Conservation (phyloP, 2,113 vertebrate genomes). For the Abramis brama region DNA sequence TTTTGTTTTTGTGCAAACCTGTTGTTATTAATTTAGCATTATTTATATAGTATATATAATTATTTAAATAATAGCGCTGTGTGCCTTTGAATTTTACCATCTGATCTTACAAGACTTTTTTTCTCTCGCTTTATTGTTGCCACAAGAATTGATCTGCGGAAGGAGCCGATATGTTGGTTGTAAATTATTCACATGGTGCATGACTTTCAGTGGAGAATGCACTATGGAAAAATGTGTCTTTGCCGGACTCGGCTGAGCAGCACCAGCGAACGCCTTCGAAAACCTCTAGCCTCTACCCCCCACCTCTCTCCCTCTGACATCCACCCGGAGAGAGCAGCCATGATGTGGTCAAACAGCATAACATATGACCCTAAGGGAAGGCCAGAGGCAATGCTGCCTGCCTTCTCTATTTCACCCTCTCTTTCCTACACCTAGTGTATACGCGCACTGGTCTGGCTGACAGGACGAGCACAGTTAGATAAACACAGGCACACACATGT, state of each 20-base stretch:
- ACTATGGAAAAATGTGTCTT: slow-evolving; percentile 51
- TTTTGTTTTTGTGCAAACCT: slow-evolving; percentile 1
- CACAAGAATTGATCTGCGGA: slow-evolving; percentile 55
- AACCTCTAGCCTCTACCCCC: slow-evolving; percentile 38
- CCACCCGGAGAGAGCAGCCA: slow-evolving; percentile 52
- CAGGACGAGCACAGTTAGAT: slow-evolving; percentile 4
- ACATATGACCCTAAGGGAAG: slow-evolving; percentile 64
- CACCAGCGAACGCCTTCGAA: slow-evolving; percentile 17
- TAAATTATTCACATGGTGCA: slow-evolving; percentile 61
- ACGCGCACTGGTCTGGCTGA: slow-evolving; percentile 22
- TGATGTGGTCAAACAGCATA: slow-evolving; percentile 68
- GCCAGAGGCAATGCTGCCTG: slow-evolving; percentile 59
- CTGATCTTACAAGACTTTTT: slow-evolving; percentile 36
- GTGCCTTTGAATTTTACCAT: not conserved
- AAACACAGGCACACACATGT: slow-evolving; percentile 8
- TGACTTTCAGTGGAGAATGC: slow-evolving; percentile 50
- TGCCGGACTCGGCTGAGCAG: slow-evolving; percentile 40
- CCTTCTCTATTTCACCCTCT: slow-evolving; percentile 46
- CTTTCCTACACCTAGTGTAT: slow-evolving; percentile 32
- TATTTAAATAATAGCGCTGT: not conserved
- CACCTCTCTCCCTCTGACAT: slow-evolving; percentile 49
- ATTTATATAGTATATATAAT: too few relatives aligned
- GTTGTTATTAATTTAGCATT: not conserved
- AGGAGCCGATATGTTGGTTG: slow-evolving; percentile 42
- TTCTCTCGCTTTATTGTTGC: slow-evolving; percentile 41